These are phyloP conservation scores for Onychomys torridus DNA, from an alignment of 2,797 vertebrate species.

Conservation along the genomic window DNA sequence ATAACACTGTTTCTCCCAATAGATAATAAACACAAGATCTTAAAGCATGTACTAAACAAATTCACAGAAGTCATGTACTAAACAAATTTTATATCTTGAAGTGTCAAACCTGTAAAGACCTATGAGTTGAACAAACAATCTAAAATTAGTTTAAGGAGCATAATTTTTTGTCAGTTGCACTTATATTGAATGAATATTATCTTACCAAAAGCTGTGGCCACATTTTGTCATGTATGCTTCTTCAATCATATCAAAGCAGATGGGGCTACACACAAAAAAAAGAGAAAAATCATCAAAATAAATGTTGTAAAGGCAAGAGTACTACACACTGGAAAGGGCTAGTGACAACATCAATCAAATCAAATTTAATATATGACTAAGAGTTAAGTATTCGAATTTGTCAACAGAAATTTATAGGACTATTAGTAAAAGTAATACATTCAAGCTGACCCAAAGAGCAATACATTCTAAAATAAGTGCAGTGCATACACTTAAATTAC, in stretches of 20 bases:
- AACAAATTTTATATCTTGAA: background rate
- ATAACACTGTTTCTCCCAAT: background rate
- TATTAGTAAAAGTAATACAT: conserved; percentile 49
- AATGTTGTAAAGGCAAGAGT: background rate
- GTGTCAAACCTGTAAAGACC: background rate
- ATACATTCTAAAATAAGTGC: background rate
- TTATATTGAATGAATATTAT: conserved; percentile 42
- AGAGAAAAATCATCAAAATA: background rate
- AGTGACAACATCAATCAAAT: conserved; percentile 23
- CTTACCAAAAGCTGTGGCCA: conserved; percentile 99
- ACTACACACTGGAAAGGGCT: conserved; percentile 42
- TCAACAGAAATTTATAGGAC: background rate
- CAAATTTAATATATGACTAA: conserved; percentile 23
- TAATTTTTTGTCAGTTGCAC: conserved; percentile 18
- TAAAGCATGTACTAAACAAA: conserved; percentile 28
- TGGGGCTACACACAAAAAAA: conserved; percentile 92
- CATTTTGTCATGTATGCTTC: conserved; percentile 99
- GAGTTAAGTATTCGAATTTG: conserved; percentile 19
- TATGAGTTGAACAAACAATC: conserved; percentile 45
- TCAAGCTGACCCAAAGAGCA: background rate
- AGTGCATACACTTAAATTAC: conserved; percentile 25
- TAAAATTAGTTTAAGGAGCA: conserved; percentile 47
- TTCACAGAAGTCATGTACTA: conserved; percentile 32
- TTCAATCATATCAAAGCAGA: conserved; percentile 99
- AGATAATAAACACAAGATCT: conserved; percentile 37